Base-by-base conservation (phyloP, 2,113 vertebrate genomes). In the Neodon shergylaensis region DNA sequence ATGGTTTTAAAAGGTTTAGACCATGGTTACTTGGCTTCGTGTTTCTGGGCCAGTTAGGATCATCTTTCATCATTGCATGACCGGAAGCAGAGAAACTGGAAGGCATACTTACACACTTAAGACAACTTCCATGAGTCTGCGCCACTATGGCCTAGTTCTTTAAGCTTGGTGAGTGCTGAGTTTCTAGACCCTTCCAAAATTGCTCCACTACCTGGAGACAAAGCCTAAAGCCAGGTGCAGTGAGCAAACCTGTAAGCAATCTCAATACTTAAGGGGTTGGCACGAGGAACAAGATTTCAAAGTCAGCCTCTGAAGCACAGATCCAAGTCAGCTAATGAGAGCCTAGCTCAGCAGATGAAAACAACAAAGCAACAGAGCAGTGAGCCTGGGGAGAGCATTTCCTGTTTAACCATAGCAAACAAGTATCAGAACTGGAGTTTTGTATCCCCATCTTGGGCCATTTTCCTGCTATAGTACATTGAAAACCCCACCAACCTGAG, bases 401-500 rank as follows among this genome's bases (percentile, higher is more conserved):
- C 39, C 63, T 70, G 33, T 22, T 86, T 68, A 86, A 36, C 42
- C 33, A 31, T 28, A 72, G 11, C 63, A 73, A 73, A 7, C 28
- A 42, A 58, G 12, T 76, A n/a, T 88, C 87, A 63, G 63, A 68
- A 88, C 49, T 81, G 49, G 49, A 73, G 14, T 76, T 88, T 95
- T 88, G 78, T 72, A 4, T 66, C 91, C 24, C 49, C n/a, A 7
- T 85, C 68, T 85, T 68, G 58, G n/a, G 54, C 42, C 44, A 22
- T 66, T 94, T 78, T 66, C 82, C 61, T 90, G 19, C 47, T 70
- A 1, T 24, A 39, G 31, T 22, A 17, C n/a, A 28, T 78, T 70
- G 72, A 79, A 61, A 96, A 66, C 79, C 47, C 81, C 58, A 49
- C 28, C 92, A 94, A 82, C 61, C 21, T 47, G 36, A 94, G 21